A percentile compares a stretch with the other conserved stretches of the same genome.
phyloP scores from a whole-genome alignment of 1,140 invertebrate genomes.

The Parapsyche elsis region DNA sequence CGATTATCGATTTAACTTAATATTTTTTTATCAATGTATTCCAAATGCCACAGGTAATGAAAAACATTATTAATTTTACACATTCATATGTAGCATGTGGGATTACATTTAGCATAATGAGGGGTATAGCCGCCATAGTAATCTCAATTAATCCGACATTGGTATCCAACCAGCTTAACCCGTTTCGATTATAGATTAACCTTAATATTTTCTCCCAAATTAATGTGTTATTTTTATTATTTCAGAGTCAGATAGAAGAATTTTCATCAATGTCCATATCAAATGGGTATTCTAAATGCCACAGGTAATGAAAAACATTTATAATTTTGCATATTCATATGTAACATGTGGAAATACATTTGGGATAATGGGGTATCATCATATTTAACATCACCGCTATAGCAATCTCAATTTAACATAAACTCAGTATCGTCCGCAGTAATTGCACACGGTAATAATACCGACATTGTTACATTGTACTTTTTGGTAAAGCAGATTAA shows the following conservation, averaged over 20 bases:
- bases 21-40: conserved; percentile 5
- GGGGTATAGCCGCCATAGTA: too few species aligned
- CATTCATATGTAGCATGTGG: background rate
- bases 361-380: too few species aligned
- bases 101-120: background rate
- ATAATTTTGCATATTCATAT: background rate
- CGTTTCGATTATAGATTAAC: too few species aligned
- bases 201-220: too few species aligned
- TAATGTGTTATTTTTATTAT: background rate
- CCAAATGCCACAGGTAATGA: conserved; percentile 24
- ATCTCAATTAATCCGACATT: too few species aligned
- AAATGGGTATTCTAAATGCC: conserved; percentile 34
- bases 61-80: background rate
- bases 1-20: too few species aligned
- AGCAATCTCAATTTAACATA: too few species aligned
- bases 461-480: background rate
- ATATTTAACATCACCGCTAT: too few species aligned
- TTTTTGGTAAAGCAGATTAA: background rate
- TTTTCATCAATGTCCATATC: conserved; percentile 35
- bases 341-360: background rate
- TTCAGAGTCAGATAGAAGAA: too few species aligned
- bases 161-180: too few species aligned
- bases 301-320: conserved; percentile 13
- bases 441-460: background rate
- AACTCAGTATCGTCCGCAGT: too few species aligned